phyloP scores from a whole-genome alignment of 2,113 vertebrate genomes.

The Xerus inauris region DNA sequence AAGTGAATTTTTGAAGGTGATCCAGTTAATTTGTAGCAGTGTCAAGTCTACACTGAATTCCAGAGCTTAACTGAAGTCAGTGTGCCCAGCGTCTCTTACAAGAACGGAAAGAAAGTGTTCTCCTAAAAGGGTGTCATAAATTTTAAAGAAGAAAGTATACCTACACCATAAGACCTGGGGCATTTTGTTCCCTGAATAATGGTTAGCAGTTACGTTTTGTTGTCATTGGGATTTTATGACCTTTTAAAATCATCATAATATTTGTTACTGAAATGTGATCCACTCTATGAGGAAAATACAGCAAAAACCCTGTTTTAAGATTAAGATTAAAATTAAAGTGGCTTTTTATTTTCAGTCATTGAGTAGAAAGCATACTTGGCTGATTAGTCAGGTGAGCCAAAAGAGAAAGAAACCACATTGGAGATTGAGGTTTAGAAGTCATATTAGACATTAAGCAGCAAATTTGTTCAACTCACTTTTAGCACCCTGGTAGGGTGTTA shows the following conservation, averaged over 20 bases:
- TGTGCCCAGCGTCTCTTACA: background rate
- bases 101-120: background rate
- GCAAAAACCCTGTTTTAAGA: background rate
- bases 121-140: background rate
- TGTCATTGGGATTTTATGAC: background rate
- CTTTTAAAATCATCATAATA: background rate
- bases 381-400: background rate
- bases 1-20: background rate
- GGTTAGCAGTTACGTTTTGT: background rate
- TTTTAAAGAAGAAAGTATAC: background rate
- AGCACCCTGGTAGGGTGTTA: background rate
- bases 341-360: background rate
- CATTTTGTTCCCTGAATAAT: background rate
- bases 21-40: background rate
- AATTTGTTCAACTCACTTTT: background rate
- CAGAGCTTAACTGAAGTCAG: background rate
- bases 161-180: background rate
- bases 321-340: background rate
- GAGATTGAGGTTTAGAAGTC: background rate
- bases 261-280: background rate
- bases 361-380: background rate
- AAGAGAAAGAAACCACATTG: background rate
- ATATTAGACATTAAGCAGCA: background rate
- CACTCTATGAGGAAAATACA: background rate
- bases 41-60: background rate